phyloP scores from a whole-genome alignment of 2,888 invertebrate species.

The Caenorhabditis sp. region DNA sequence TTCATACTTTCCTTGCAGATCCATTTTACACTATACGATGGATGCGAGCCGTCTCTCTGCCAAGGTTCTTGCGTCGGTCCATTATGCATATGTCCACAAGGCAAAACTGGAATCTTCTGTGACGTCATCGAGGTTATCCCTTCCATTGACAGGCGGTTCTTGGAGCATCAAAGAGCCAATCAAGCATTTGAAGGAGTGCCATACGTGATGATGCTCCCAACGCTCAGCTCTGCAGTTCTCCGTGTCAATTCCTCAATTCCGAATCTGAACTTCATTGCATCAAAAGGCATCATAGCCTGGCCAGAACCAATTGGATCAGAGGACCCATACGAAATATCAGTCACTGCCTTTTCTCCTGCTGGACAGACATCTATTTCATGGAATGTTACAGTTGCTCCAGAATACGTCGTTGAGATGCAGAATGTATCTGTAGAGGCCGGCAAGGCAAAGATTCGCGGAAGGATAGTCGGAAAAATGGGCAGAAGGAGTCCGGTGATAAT shows the following conservation, averaged over 20 bases:
- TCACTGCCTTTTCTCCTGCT: conserved; percentile 66
- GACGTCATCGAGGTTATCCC: conserved; percentile 68
- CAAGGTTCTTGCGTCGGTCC: conserved; percentile 77
- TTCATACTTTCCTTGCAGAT: conserved; percentile 53
- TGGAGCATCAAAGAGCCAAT: conserved; percentile 69
- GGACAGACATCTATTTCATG: conserved; percentile 63
- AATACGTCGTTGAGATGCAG: conserved; percentile 62
- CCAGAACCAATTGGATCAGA: conserved; percentile 70
- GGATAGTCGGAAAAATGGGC: conserved; percentile 35
- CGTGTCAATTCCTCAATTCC: conserved; percentile 70
- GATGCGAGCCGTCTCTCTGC: conserved; percentile 70
- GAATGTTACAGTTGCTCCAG: conserved; percentile 68
- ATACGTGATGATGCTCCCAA: conserved; percentile 74
- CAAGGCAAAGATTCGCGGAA: conserved; percentile 56
- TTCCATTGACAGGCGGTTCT: conserved; percentile 62
- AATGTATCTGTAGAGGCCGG: conserved; percentile 58
- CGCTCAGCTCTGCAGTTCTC: conserved; percentile 60
- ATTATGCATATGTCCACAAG: conserved; percentile 74
- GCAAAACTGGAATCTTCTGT: conserved; percentile 69
- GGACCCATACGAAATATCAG: conserved; percentile 69
- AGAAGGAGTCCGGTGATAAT: conserved; percentile 47
- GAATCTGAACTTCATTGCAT: conserved; percentile 66
- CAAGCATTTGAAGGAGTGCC: conserved; percentile 72
- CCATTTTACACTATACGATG: conserved; percentile 76
- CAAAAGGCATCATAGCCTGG: conserved; percentile 71